Evolutionary conservation across 2,113 vertebrate genomes (phyloP).

Genomic region (Embiotoca jacksoni): DNA sequence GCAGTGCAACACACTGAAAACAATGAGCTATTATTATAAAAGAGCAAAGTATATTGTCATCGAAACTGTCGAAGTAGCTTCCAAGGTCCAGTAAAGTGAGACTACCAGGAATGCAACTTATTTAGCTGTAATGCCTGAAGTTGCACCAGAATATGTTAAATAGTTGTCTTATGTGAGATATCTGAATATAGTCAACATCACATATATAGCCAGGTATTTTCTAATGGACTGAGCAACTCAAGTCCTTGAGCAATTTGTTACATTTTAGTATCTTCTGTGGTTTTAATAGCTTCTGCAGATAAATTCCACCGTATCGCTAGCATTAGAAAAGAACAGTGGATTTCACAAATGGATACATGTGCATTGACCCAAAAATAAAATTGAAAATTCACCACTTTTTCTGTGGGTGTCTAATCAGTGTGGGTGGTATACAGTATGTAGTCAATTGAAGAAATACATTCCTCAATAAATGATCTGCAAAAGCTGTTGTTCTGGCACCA

Average conservation of each 20-base stretch:
- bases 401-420: too few relatives aligned
- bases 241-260: conserved; percentile 1
- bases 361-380: too few relatives aligned
- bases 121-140: background rate
- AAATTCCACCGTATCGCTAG: background rate
- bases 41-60: background rate
- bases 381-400: too few relatives aligned
- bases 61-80: background rate
- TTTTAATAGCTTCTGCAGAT: background rate
- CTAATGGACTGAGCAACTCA: background rate
- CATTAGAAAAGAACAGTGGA: too few relatives aligned
- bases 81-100: background rate
- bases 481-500: too few relatives aligned
- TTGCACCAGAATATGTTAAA: background rate
- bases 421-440: too few relatives aligned
- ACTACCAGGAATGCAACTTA: background rate
- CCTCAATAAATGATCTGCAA: too few relatives aligned
- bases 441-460: too few relatives aligned
- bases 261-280: background rate
- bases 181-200: background rate
- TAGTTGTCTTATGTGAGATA: background rate
- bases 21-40: conserved; percentile 15
- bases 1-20: conserved; percentile 20
- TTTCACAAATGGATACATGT: too few relatives aligned
- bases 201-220: background rate